Percentiles rank a stretch among this genome's conserved stretches.
Conservation (phyloP, 2,888 invertebrate genomes). For the Netelia inedita region DNA sequence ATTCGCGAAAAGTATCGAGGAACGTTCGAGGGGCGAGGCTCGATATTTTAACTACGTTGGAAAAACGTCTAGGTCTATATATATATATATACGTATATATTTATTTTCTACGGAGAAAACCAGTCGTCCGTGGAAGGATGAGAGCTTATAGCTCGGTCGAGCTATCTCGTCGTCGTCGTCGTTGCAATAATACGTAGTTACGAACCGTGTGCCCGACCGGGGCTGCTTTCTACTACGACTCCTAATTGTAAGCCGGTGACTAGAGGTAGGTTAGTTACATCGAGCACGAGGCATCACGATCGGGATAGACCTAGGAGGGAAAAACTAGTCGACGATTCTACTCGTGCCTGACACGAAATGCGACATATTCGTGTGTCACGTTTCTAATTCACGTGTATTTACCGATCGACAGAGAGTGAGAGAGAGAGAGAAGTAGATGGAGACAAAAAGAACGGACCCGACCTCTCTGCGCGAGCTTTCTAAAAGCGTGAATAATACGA, state of each 20-base stretch:
- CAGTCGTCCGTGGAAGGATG: slow-evolving; percentile 57
- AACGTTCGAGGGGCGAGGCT: slow-evolving; percentile 30
- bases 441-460: background rate
- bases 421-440: background rate
- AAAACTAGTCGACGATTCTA: slow-evolving; percentile 6
- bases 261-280: slow-evolving; percentile 58
- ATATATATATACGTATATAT: slow-evolving; percentile 24
- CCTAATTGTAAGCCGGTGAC: slow-evolving; percentile 14
- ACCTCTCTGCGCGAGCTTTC: too few species aligned
- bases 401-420: background rate
- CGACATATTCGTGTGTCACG: slow-evolving; percentile 2
- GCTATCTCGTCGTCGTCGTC: slow-evolving; percentile 43
- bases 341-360: slow-evolving; percentile 8
- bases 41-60: background rate
- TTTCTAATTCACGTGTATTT: background rate
- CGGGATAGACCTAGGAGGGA: background rate
- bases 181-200: slow-evolving; percentile 65
- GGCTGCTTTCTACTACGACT: slow-evolving; percentile 64
- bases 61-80: background rate
- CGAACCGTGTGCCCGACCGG: slow-evolving; percentile 28
- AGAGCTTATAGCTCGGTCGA: background rate
- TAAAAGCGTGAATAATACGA: too few species aligned
- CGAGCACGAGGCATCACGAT: slow-evolving; percentile 47
- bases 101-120: slow-evolving; percentile 57
- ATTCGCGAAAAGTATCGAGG: slow-evolving; percentile 41